Evolutionary conservation across 2,888 invertebrate species (phyloP), one percentile per base, ranked within the genome.

Genomic region (Anoncus sp.): DNA sequence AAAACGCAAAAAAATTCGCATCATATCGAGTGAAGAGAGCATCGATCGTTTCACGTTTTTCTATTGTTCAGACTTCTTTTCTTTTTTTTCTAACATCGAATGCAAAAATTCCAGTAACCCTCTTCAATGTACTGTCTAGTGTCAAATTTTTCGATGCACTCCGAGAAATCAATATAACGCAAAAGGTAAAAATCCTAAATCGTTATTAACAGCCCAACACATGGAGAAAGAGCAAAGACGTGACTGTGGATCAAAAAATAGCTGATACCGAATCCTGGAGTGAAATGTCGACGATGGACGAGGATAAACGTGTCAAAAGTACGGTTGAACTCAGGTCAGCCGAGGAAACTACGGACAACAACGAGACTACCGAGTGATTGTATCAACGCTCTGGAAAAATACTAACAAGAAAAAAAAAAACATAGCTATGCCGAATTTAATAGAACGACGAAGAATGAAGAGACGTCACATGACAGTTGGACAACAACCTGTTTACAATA

Each of bases 281-380:
- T 73, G 82, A 80, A 18, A 81, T 80, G 76, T 78, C 82, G 16
- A 51, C 43, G 38, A 38, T 59, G n/a, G n/a, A n/a, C 24, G 80
- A 83, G 20, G 20, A 53, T 14, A 47, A 49, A 49, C 22, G 31
- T 43, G 45, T 63, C 35, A 63, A 67, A 43, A 60, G 45, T 77
- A 73, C 59, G n/a, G 62, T 18, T 43, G n/a, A 51, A 77, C 70
- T 72, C 6, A 76, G 57, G 49, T 81, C 83, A 0, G 49, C 73
- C 1, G 83, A 81, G 27, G 85, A 85, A 57, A 83, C 79, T 0
- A 82, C 84, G 9, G 84, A 86, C 65, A 83, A 86, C 20, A 82
- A 84, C 74, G 82, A 82, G 47, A 82, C 70, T 22, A 80, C 70
- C n/a, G 75, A 75, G n/a, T 85, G 74, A 80, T 57, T n/a, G n/a